Base-by-base conservation (phyloP, 1,140 invertebrate species). In the Drosophila lacteicornis region DNA sequence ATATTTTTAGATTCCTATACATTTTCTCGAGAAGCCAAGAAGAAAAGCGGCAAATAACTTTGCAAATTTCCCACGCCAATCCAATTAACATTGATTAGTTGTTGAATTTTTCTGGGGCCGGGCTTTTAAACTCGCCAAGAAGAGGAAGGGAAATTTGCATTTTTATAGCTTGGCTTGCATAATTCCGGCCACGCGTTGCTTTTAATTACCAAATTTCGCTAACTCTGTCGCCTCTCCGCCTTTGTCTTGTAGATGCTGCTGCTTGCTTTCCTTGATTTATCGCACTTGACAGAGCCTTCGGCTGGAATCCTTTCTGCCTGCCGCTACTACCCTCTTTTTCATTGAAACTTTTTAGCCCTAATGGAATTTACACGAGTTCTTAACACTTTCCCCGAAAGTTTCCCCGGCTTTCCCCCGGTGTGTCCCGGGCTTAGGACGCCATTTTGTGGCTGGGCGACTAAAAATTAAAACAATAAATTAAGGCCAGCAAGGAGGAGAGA, bases 381-480 rank as follows among this genome's bases (percentile, higher is more conserved):
- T 79, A 90, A 88, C 85, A 88, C 85, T 88, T 88, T 90, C 55
- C 45, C 49, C 30, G 46, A 71, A 88, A 78, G 45, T 79, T 79
- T 79, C 12, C n/a, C 42, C 49, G 47, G 30, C n/a, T 13, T 25
- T 69, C 6, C 13, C 6, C 45, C 17, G 58, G 27, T 33, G 27
- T 15, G 30, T 69, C 13, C 19, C 6, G 42, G 73, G 82, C 76
- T 67, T 46, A 66, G 70, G 61, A 59, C 59, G 69, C 80, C 66
- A 83, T 83, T 80, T 73, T 88, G 84, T 65, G 84, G 85, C 70
- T 50, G 65, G 25, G 30, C 62, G 75, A 86, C 79, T 83, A 87
- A 85, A 85, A 90, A 90, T 90, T 85, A 88, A 90, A 82, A 79
- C 85, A 82, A 88, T 88, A 88, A 88, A 88, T 88, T 88, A 65